Evolutionary conservation across 2,797 vertebrate genomes (phyloP), one percentile per base, ranked within the genome.

Genomic region (Siniperca undulata): DNA sequence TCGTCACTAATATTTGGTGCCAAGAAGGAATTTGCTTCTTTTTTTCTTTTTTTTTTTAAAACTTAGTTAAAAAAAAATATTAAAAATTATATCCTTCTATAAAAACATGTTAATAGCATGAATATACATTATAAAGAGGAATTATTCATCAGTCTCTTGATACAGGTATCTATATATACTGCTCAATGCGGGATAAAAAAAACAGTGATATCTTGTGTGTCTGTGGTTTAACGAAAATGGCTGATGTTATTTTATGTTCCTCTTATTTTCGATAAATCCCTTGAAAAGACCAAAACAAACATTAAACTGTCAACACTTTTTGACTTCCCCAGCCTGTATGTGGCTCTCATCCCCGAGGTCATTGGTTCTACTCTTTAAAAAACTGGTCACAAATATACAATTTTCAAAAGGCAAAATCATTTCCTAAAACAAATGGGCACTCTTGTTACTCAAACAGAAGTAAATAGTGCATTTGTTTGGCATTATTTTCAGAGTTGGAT

Each of bases 201-300:
- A 60, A 3, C 38, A 53, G 20, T 27, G 48, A 62, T 2, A 34
- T 20, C 5, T 36, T 62, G 24, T 53, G 27, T 11, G 38, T 53
- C 66, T n/a, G 17, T 42, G 62, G 24, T 60, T 80, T 44, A 53
- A 74, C 71, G 22, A 48, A 56, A 2, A 8, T 30, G n/a, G 27
- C 4, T 27, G 38, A 44, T 36, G 20, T 17, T 66, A 24, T 16
- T 17, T 7, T 30, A 12, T 12, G 13, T 34, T 66, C 12, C 7
- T 68, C 1, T 38, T 22, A n/a, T 69, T 60, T 70, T 77, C n/a
- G 36, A 52, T 19, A 68, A 17, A 52, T 50, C 17, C 30, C 8
- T 22, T 50, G 1, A 36, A 67, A 67, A 76, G 13, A 58, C 24
- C 24, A 56, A 60, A 69, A 40, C n/a, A 44, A 68, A 59, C 10